Conservation (phyloP, 2,113 vertebrate species). For the Corvus hawaiiensis region DNA sequence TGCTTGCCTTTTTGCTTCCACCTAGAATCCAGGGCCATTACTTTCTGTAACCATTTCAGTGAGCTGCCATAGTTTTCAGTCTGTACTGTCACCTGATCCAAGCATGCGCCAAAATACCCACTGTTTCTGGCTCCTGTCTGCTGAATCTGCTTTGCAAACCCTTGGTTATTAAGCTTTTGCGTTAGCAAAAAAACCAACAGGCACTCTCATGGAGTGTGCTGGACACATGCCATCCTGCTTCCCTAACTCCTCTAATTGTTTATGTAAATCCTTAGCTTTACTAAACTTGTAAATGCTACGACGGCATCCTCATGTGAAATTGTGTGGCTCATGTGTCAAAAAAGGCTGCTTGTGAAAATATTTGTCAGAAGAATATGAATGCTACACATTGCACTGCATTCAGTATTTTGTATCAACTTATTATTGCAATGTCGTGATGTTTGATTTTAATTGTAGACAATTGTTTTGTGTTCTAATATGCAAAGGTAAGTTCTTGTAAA, state of each 20-base stretch:
- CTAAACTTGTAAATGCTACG: slow-evolving; percentile 68
- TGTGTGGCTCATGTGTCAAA: slow-evolving; percentile 81
- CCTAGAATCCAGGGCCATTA: slow-evolving; percentile 76
- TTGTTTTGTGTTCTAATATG: slow-evolving; percentile 65
- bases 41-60: slow-evolving; percentile 89
- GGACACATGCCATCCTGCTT: slow-evolving; percentile 75
- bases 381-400: slow-evolving; percentile 72
- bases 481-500: slow-evolving; percentile 74
- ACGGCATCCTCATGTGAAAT: slow-evolving; percentile 77
- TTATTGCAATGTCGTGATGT: slow-evolving; percentile 66
- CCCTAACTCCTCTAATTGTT: slow-evolving; percentile 66
- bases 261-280: slow-evolving; percentile 69
- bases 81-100: slow-evolving; percentile 85
- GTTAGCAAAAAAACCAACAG: slow-evolving; percentile 55
- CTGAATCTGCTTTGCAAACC: slow-evolving; percentile 81
- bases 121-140: slow-evolving; percentile 76
- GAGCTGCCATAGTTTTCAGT: slow-evolving; percentile 96
- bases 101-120: slow-evolving; percentile 87
- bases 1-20: slow-evolving; percentile 79
- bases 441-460: slow-evolving; percentile 68
- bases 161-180: slow-evolving; percentile 76
- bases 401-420: slow-evolving; percentile 67
- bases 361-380: slow-evolving; percentile 69
- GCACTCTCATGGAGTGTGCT: slow-evolving; percentile 54
- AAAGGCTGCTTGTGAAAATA: slow-evolving; percentile 75